These are phyloP conservation scores for Hemibagrus wyckioides DNA, from an alignment of 2,113 vertebrate genomes.

Conservation along the genomic window DNA sequence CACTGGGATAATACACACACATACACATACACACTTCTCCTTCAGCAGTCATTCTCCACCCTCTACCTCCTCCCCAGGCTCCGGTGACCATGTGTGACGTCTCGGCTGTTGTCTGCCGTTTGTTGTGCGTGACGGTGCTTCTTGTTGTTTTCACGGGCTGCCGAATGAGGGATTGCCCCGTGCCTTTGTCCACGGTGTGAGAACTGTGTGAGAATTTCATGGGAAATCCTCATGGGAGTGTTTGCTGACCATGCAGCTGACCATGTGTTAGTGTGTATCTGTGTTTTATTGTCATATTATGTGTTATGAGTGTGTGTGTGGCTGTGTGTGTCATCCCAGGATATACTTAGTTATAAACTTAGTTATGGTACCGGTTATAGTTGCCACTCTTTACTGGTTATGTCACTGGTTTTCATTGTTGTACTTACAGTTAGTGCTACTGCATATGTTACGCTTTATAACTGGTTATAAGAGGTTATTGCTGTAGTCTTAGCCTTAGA, in stretches of 20 bases:
- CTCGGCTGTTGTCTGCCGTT: constrained; percentile 27
- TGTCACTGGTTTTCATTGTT: neutral
- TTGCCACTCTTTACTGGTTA: neutral
- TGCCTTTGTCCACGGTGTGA: constrained; percentile 24
- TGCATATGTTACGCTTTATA: neutral
- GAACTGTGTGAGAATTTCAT: constrained; percentile 16
- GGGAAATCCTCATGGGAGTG: neutral
- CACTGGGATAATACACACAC: constrained; percentile 45
- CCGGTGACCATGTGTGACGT: constrained; percentile 46
- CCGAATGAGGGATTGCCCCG: constrained; percentile 32
- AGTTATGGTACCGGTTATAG: neutral
- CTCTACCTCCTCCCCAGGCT: constrained; percentile 36
- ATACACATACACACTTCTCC: neutral
- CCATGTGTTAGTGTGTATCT: neutral
- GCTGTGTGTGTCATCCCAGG: neutral
- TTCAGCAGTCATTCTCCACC: constrained; percentile 19
- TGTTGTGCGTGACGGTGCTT: neutral
- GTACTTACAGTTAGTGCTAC: neutral
- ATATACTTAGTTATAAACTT: neutral
- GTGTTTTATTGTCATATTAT: neutral
- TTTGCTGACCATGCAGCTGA: neutral
- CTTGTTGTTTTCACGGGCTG: constrained; percentile 40
- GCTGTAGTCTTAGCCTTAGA: neutral
- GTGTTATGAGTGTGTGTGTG: neutral
- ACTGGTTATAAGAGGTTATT: neutral